Base-by-base conservation (phyloP, 2,113 vertebrate species). In the Lethenteron camtschaticum region DNA sequence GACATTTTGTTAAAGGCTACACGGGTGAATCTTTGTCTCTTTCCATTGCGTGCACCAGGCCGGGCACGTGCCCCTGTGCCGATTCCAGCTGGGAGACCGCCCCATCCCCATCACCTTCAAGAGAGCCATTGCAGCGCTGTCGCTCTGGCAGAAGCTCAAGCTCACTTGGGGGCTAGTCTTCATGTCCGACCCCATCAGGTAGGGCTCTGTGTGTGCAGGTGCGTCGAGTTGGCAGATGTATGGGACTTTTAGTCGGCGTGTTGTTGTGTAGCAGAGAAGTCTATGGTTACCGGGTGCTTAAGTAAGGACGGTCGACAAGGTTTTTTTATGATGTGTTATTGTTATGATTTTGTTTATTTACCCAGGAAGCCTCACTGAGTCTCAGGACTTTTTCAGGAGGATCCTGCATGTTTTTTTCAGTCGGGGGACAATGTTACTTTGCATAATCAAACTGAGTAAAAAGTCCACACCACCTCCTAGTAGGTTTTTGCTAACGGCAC, bases 21-120 rank as follows among this genome's bases (percentile, higher is more conserved):
- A 41, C 41, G 41, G 41, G 4, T 41, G 4, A 41, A 41, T 41
- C 41, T 41, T 41, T 41, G 41, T 41, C 24, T 66, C 11, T 9
- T 66, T n/a, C 63, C 10, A 20, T 11, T 68, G 71, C 76, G 70
- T 58, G 14, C 72, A 72, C 55, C 78, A 96, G 94, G 92, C 92
- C 70, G 85, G 87, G 73, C 87, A 80, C 79, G 91, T 99, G 73
- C 94, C 94, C 57, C 96, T 99, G 79, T 99, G 94, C 80, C 96
- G 89, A 78, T 99, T 99, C 77, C 94, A 96, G 71, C 83, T 99
- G 20, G 94, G 94, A 7, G 94, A 99, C 78, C 78, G 94, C 74
- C 94, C 94, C 58, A 96, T 99, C 73, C 90, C 94, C 1, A 87
- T 99, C 73, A 99, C 94, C 2, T 96, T 99, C 78, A 96, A 95